Percentiles rank a stretch among this genome's conserved stretches.
These are phyloP conservation scores for Omphaloscelis lunosa DNA, from an alignment of 2,888 invertebrate genomes.

Conservation along the genomic window DNA sequence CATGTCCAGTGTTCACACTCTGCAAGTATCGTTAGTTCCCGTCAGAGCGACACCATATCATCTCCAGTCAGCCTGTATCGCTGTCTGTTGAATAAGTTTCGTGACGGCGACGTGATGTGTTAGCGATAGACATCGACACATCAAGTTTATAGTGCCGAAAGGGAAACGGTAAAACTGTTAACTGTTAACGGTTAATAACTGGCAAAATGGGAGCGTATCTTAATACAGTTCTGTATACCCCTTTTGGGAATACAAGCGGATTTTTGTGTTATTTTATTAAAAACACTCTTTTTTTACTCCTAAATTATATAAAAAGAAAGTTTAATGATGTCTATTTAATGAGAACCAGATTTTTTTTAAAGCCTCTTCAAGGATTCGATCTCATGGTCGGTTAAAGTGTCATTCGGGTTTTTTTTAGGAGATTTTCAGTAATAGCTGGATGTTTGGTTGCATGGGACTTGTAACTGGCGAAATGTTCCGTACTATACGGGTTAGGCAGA, in stretches of 20 bases:
- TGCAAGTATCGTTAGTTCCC: neutral
- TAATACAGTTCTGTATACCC: neutral
- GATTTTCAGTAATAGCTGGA: neutral
- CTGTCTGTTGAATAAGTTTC: slow-evolving; percentile 2
- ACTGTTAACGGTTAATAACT: no score
- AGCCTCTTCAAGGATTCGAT: neutral
- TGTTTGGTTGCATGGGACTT: neutral
- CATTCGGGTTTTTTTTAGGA: neutral
- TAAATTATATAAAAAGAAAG: no score
- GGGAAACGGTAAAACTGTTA: neutral
- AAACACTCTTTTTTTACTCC: no score
- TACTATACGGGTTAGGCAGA: no score
- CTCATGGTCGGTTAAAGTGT: neutral
- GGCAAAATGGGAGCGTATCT: neutral
- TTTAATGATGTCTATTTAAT: no score
- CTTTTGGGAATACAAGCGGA: neutral
- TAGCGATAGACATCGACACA: slow-evolving; percentile 11
- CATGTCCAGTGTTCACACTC: no score
- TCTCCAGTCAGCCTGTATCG: neutral
- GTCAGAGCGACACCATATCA: neutral
- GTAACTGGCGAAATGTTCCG: neutral
- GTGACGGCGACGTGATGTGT: slow-evolving; percentile 6
- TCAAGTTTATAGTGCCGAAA: neutral
- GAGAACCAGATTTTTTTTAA: no score
- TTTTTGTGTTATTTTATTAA: neutral